Evolutionary conservation across 1,140 invertebrate genomes (phyloP).

Genomic region (Drosophila rufa): DNA sequence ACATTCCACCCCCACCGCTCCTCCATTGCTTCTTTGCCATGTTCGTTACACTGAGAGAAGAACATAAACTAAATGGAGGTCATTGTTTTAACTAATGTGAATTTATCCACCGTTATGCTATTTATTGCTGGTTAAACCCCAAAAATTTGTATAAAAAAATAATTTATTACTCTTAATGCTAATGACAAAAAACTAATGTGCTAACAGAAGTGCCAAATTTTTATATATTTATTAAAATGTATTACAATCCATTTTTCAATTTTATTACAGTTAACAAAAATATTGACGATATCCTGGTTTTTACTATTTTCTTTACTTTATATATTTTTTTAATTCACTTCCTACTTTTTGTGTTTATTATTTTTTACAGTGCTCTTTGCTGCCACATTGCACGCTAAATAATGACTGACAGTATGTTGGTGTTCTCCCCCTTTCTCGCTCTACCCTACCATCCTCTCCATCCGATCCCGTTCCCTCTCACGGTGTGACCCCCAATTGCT

Average conservation of each 20-base stretch:
- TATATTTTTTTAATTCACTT: not conserved
- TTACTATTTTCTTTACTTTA: no score
- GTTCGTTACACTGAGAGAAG: slow-evolving; percentile 6
- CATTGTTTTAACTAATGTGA: not conserved
- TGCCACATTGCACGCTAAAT: slow-evolving; percentile 72
- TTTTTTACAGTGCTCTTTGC: slow-evolving; percentile 26
- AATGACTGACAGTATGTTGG: slow-evolving; percentile 82
- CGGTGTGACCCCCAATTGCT: slow-evolving; percentile 76
- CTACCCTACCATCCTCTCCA: not conserved
- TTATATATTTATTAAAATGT: no score
- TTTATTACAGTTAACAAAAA: no score
- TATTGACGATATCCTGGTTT: no score
- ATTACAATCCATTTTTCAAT: no score
- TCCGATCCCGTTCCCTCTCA: slow-evolving; percentile 13
- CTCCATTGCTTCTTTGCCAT: not conserved
- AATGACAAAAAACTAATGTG: no score
- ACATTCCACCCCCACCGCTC: slow-evolving; percentile 26
- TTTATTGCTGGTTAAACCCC: not conserved
- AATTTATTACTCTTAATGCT: no score
- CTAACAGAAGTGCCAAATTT: no score
- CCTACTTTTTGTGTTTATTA: not conserved
- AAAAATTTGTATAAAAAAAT: no score
- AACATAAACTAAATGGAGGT: not conserved
- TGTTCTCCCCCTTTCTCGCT: slow-evolving; percentile 19
- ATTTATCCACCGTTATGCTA: not conserved